Evolutionary conservation across 2,113 vertebrate genomes (phyloP).

Genomic region (Dolichallabes microphthalmus): DNA sequence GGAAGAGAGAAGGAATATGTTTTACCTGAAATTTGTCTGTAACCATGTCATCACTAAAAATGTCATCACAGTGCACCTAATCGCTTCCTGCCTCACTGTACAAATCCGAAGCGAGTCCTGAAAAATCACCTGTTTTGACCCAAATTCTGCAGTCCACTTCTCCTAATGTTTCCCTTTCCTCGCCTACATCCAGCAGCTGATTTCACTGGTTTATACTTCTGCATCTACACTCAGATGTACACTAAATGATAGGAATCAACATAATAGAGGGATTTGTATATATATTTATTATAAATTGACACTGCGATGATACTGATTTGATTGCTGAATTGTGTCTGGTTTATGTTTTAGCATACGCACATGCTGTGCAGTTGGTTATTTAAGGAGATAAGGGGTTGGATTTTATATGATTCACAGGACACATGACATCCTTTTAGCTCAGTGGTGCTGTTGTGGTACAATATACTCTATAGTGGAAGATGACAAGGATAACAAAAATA

Average conservation of each 20-base stretch:
- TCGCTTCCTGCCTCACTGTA: conserved; percentile 69
- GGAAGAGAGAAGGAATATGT: conserved; percentile 44
- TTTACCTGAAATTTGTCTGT: conserved; percentile 55
- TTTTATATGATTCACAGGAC: background rate
- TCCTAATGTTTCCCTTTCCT: conserved; percentile 51
- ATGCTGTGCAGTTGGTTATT: background rate
- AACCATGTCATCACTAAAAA: conserved; percentile 73
- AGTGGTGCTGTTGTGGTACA: background rate
- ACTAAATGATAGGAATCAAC: conserved; percentile 21
- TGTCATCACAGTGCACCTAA: conserved; percentile 62
- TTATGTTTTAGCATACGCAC: background rate
- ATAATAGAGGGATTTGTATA: background rate
- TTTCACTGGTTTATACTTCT: conserved; percentile 52
- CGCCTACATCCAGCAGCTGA: conserved; percentile 53
- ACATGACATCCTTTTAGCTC: background rate
- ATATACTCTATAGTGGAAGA: background rate
- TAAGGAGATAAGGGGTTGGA: background rate
- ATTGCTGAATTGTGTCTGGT: background rate
- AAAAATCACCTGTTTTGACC: conserved; percentile 78
- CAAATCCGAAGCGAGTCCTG: conserved; percentile 68
- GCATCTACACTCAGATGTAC: background rate
- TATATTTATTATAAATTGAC: background rate
- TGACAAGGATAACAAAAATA: background rate
- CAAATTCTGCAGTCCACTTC: conserved; percentile 60
- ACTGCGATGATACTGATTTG: background rate